Base-by-base conservation (phyloP, 2,797 vertebrate genomes). In the Bucorvus abyssinicus region DNA sequence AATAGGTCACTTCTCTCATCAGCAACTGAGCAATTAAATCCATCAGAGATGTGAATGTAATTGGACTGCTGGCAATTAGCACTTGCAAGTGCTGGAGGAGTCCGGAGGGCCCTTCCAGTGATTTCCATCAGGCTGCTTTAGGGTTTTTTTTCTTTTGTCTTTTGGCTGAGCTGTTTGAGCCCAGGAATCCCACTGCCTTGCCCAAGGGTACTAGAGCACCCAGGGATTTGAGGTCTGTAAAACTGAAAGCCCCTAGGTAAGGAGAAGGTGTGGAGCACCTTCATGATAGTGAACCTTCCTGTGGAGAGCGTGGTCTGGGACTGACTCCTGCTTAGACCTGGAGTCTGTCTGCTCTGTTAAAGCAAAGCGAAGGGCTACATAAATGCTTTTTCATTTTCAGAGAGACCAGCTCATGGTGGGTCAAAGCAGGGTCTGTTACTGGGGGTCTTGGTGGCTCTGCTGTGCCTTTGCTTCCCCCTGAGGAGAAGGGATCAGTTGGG, bases 1-100 rank as follows among this genome's bases (percentile, higher is more conserved):
- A 93, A 95, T 85, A 93, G 92, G 93, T 96, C 90, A 89, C 77
- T 93, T 92, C 78, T 85, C 71, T 83, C 67, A 55, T 83, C 93
- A 91, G 89, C 80, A 84, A 1, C 74, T 90, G 32, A 2, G 89
- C 81, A 87, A 93, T 95, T 90, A 97, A 93, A 79, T 47, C 92
- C 74, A 67, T 93, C 36, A 56, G 87, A 89, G 75, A 49, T 40
- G 8, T 5, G 74, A 55, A 38, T 68, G 81, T 61, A 80, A 87
- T 53, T 84, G 89, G 86, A 53, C 89, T 83, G 56, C 68, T 92
- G 87, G 73, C 82, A 89, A 75, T 91, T 90, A 92, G 76, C 29
- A 24, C 60, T 87, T 0, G 0, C 12, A 44, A 42, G 73, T 2
- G 1, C 79, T 42, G 38, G 68, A 77, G 76, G 74, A 78, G 61